Evolutionary conservation across 2,113 vertebrate genomes (phyloP).

Genomic region (Herpetotheres cachinnans): DNA sequence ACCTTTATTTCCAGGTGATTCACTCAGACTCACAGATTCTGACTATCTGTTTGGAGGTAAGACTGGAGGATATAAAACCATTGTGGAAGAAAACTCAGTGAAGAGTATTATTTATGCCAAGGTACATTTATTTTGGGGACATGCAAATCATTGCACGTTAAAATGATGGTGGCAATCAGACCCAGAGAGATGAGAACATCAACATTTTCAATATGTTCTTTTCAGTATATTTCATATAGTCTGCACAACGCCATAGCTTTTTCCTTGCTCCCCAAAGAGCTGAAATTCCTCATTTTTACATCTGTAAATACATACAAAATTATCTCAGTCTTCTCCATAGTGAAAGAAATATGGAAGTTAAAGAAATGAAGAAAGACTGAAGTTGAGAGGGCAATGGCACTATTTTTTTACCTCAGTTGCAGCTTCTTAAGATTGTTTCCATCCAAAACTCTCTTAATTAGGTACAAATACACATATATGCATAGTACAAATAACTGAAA

Average conservation of each 20-base stretch:
- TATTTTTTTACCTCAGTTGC: neutral
- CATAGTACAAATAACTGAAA: neutral
- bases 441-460: neutral
- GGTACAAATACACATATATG: neutral
- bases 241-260: neutral
- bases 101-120: slow-evolving; percentile 47
- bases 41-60: slow-evolving; percentile 26
- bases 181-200: neutral
- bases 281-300: neutral
- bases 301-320: neutral
- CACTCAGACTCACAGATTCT: slow-evolving; percentile 19
- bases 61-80: neutral
- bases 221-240: too few relatives aligned
- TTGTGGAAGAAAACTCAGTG: slow-evolving; percentile 21
- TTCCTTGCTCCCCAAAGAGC: neutral
- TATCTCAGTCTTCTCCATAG: neutral
- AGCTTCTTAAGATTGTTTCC: neutral
- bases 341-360: neutral
- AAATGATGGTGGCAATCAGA: slow-evolving; percentile 30
- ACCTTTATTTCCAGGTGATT: slow-evolving; percentile 58
- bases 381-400: neutral
- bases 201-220: slow-evolving; percentile 13
- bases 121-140: slow-evolving; percentile 5
- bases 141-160: neutral
- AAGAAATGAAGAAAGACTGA: neutral